These are phyloP conservation scores for Drosophila parabipectinata DNA, from an alignment of 1,140 invertebrate species.

Conservation along the genomic window DNA sequence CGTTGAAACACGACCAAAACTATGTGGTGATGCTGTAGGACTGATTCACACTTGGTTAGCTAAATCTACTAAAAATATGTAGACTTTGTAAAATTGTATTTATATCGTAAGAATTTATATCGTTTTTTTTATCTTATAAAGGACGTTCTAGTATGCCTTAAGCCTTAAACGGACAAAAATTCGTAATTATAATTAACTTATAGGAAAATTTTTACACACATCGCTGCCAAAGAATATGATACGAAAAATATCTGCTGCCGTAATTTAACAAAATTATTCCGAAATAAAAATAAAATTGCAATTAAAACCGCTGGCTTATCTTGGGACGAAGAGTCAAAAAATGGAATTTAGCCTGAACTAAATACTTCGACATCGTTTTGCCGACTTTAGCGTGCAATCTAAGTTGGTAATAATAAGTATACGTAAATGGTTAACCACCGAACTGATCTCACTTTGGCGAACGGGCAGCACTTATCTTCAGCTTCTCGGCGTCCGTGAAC, in stretches of 20 bases:
- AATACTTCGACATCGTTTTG: constrained; percentile 72
- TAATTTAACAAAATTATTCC: constrained; percentile 76
- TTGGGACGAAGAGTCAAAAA: constrained; percentile 51
- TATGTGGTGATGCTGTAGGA: constrained; percentile 39
- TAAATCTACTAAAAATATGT: constrained; percentile 54
- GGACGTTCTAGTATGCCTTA: constrained; percentile 54
- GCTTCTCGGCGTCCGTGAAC: constrained; percentile 90
- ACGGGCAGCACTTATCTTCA: constrained; percentile 89
- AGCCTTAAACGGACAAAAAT: constrained; percentile 42
- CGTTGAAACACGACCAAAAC: constrained; percentile 59
- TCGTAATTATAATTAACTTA: constrained; percentile 44
- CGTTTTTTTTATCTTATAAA: constrained; percentile 13
- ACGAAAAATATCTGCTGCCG: constrained; percentile 13
- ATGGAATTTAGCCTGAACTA: constrained; percentile 68
- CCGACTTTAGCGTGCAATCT: constrained; percentile 29
- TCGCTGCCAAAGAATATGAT: constrained; percentile 38
- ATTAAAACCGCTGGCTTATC: constrained; percentile 52
- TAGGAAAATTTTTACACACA: constrained; percentile 48
- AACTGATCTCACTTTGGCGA: constrained; percentile 70
- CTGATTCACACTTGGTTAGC: constrained; percentile 48
- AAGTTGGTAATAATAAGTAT: constrained; percentile 39
- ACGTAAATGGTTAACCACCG: constrained; percentile 15
- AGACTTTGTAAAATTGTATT: constrained; percentile 60
- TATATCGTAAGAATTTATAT: constrained; percentile 13
- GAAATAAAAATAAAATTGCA: constrained; percentile 71